Evolutionary conservation across 2,113 vertebrate species (phyloP), one percentile per base, ranked within the genome.

Genomic region (Anhinga rufa): DNA sequence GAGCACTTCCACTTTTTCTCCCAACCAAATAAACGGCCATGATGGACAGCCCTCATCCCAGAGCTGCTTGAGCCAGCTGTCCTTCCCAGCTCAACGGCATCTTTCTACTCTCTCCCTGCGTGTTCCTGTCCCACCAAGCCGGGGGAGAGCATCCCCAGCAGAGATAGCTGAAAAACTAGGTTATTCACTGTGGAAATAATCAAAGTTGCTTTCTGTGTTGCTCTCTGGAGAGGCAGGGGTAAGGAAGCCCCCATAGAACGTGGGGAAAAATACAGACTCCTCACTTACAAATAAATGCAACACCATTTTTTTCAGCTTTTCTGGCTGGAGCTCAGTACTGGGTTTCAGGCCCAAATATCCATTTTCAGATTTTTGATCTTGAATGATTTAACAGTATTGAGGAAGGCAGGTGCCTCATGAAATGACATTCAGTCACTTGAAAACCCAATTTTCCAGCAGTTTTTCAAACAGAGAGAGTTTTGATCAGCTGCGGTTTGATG

Each of bases 381-480:
- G 60, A 90, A 74, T 42, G 88, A 86, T 85, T 86, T 90, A 71
- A 61, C 38, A 70, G 31, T 44, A 80, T 17, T 38, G 86, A 83
- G 80, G 80, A 90, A 90, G 42, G 76, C 86, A 88, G 48, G 26
- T 74, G n/a, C 51, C 68, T 88, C 57, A 66, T 46, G 66, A 92
- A 94, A 92, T 60, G 42, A 48, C 66, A 90, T 62, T 81, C 65
- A 61, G 32, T 18, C 88, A 71, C 75, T 22, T 88, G 76, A 75
- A 90, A 94, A 90, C 20, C 24, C 51, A 19, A 92, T 93, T 93
- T 92, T 71, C 85, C 76, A 46, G 22, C 54, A 49, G 62, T 78
- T 90, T 88, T 93, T 91, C 79, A 88, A 87, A 74, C 0, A 0
- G 46, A 69, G 68, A 3, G 66, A 55, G 42, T 93, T 96, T 86